A percentile compares a stretch with the other conserved stretches of the same genome.
These are phyloP conservation scores for Sisyra nigra DNA, from an alignment of 2,888 invertebrate species.

Conservation along the genomic window DNA sequence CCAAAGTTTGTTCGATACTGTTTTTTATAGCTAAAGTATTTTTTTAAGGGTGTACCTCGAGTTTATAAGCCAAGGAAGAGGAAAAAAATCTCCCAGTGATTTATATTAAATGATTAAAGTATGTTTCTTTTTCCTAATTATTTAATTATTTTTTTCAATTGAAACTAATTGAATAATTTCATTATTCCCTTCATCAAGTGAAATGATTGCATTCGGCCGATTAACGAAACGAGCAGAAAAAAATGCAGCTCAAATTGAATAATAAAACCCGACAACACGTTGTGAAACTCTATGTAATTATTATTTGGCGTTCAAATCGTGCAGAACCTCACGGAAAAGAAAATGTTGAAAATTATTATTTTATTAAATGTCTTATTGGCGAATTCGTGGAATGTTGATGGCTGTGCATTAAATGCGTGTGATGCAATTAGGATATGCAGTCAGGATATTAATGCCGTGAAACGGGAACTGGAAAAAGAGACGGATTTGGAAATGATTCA, in stretches of 20 bases:
- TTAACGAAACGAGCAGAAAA: too few species aligned
- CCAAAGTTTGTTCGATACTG: too few species aligned
- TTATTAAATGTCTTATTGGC: not conserved
- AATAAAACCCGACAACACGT: too few species aligned
- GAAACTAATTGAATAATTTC: not conserved
- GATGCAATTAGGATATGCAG: constrained; percentile 33
- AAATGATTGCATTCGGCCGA: not conserved
- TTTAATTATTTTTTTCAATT: too few species aligned
- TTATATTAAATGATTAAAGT: too few species aligned
- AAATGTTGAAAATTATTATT: constrained; percentile 8
- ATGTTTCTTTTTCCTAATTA: too few species aligned
- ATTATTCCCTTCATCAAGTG: not conserved
- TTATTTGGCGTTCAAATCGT: not conserved
- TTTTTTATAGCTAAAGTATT: too few species aligned
- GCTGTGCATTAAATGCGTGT: constrained; percentile 35
- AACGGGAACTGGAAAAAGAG: constrained; percentile 18
- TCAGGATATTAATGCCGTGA: constrained; percentile 16
- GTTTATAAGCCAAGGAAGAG: too few species aligned
- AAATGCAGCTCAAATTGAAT: too few species aligned
- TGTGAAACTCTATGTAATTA: too few species aligned
- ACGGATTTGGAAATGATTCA: constrained; percentile 21
- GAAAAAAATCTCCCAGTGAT: too few species aligned
- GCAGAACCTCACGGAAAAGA: not conserved
- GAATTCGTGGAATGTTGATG: constrained; percentile 18
- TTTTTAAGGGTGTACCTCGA: too few species aligned